Conservation (phyloP, 2,113 vertebrate genomes). For the Myocastor coypus region DNA sequence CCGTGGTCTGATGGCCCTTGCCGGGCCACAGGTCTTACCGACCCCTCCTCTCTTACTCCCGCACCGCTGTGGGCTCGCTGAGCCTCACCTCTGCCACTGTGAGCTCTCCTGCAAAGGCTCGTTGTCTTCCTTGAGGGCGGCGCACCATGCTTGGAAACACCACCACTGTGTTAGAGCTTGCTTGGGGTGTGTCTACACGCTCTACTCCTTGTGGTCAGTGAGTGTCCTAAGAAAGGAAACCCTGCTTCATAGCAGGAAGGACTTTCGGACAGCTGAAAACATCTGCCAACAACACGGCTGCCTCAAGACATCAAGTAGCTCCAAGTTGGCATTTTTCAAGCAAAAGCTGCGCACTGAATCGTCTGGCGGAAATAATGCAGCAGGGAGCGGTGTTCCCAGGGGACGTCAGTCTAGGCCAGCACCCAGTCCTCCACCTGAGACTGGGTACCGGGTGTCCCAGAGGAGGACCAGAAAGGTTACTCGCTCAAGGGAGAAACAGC, state of each 20-base stretch:
- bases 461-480: not conserved
- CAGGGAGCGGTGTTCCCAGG: not conserved
- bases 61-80: not conserved
- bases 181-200: not conserved
- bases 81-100: not conserved
- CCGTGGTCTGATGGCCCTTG: no score
- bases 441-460: not conserved
- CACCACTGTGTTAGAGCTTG: not conserved
- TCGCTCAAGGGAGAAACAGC: not conserved
- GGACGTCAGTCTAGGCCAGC: not conserved
- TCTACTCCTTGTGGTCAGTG: not conserved
- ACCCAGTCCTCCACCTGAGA: not conserved
- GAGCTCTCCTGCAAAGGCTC: not conserved
- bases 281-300: not conserved
- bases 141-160: not conserved
- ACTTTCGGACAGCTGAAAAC: not conserved
- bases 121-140: not conserved
- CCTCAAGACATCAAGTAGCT: no score
- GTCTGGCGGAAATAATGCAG: not conserved
- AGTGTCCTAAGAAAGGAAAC: not conserved
- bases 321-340: not conserved
- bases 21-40: accelerated
- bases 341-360: not conserved
- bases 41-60: not conserved
- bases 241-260: not conserved